These are phyloP conservation scores for Homarus gammarus DNA, from an alignment of 2,888 invertebrate species.

Conservation along the genomic window DNA sequence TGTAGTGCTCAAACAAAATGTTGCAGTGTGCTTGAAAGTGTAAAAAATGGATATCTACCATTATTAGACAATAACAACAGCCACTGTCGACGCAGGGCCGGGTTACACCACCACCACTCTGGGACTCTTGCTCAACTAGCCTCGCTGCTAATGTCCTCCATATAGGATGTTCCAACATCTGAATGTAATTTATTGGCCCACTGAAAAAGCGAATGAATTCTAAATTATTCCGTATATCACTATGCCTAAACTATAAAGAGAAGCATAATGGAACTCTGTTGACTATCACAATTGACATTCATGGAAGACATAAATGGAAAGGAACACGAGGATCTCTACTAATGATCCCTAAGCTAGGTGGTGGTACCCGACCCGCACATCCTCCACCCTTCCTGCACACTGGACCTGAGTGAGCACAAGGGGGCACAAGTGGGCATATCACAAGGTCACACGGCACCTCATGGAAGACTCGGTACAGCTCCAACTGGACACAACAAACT, in stretches of 20 bases:
- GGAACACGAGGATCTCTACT: neutral
- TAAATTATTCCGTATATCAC: neutral
- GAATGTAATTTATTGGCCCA: neutral
- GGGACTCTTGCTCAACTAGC: neutral
- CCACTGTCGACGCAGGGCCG: slow-evolving; percentile 7
- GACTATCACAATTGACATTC: neutral
- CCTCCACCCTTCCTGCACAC: slow-evolving; percentile 20
- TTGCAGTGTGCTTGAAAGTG: neutral
- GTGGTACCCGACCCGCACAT: neutral
- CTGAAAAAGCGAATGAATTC: neutral
- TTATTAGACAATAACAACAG: neutral
- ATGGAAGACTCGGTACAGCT: slow-evolving; percentile 67
- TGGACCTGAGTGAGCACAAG: neutral
- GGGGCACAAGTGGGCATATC: slow-evolving; percentile 36
- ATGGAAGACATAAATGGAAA: slow-evolving; percentile 6
- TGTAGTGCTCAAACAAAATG: slow-evolving; percentile 7
- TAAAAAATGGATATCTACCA: slow-evolving; percentile 23
- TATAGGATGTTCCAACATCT: neutral
- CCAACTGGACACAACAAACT: slow-evolving; percentile 46
- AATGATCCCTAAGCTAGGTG: slow-evolving; percentile 11
- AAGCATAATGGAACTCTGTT: neutral
- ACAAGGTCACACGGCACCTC: slow-evolving; percentile 66
- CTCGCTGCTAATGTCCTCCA: neutral
- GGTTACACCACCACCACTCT: neutral
- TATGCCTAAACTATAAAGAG: slow-evolving; percentile 7